phyloP scores from a whole-genome alignment of 1,140 invertebrate species.

The Dreissena rostriformis region DNA sequence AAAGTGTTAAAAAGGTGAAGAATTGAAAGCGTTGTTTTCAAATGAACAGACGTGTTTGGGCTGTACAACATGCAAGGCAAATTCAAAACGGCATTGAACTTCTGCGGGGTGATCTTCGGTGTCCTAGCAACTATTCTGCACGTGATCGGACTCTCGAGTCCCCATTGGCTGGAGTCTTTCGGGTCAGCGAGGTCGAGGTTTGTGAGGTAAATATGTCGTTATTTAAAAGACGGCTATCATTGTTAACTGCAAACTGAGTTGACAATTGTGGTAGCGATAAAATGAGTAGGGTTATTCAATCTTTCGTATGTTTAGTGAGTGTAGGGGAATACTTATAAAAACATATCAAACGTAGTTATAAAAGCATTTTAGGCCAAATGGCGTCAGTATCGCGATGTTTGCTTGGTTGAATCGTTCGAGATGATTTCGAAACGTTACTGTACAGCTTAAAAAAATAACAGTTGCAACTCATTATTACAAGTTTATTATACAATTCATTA shows the following conservation, averaged over 20 bases:
- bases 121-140: slow-evolving; percentile 22
- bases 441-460: too few relatives aligned
- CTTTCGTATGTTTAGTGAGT: background rate
- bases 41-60: too few relatives aligned
- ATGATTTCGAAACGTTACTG: too few relatives aligned
- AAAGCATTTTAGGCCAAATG: too few relatives aligned
- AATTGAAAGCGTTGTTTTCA: too few relatives aligned
- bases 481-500: too few relatives aligned
- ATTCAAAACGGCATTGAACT: slow-evolving; percentile 8
- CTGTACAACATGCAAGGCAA: too few relatives aligned
- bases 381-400: too few relatives aligned
- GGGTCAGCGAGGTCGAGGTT: slow-evolving; percentile 36
- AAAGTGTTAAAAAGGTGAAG: too few relatives aligned
- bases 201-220: slow-evolving; percentile 30
- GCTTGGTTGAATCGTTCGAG: too few relatives aligned
- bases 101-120: slow-evolving; percentile 10
- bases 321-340: background rate
- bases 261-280: background rate
- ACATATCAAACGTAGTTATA: too few relatives aligned
- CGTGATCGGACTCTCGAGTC: slow-evolving; percentile 59
- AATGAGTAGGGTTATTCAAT: background rate
- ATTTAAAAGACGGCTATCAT: background rate
- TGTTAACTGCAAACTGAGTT: background rate
- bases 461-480: too few relatives aligned
- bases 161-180: slow-evolving; percentile 61